Conservation (phyloP, 2,797 vertebrate genomes). For the Neopelma chrysocephalum region DNA sequence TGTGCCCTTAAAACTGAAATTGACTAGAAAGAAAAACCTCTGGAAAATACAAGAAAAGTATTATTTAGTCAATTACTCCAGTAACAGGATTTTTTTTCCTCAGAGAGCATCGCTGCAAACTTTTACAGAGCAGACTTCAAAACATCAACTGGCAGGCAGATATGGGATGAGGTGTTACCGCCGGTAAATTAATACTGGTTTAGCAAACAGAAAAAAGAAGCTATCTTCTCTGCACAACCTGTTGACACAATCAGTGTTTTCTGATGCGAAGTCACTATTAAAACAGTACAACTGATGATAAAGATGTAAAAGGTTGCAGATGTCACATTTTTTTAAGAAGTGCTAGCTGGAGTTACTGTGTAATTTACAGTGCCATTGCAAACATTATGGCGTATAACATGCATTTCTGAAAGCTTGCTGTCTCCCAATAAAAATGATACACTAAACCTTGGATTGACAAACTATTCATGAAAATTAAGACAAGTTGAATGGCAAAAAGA, state of each 20-base stretch:
- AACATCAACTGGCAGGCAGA: not conserved
- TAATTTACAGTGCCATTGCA: not conserved
- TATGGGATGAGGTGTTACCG: not conserved
- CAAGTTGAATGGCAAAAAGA: not conserved
- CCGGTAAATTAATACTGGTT: not conserved
- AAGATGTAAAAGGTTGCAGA: not conserved
- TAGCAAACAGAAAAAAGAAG: not conserved
- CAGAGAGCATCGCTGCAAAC: fast-evolving
- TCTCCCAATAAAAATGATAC: not conserved
- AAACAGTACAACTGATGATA: not conserved
- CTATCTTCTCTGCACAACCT: not conserved
- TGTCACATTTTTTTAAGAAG: not conserved
- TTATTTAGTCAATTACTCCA: not conserved
- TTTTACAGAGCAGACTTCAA: not conserved
- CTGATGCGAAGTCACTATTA: not conserved
- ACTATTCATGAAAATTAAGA: not conserved
- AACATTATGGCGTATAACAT: fast-evolving
- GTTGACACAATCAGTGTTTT: not conserved
- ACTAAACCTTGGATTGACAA: not conserved
- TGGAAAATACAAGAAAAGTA: not conserved
- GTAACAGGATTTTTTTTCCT: not conserved
- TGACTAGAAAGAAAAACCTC: not conserved
- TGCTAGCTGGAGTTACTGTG: not conserved
- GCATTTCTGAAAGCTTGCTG: not conserved
- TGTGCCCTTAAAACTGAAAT: not conserved